Evolutionary conservation across 2,797 vertebrate species (phyloP), one percentile per base, ranked within the genome.

Genomic region (Melanogrammus aeglefinus): DNA sequence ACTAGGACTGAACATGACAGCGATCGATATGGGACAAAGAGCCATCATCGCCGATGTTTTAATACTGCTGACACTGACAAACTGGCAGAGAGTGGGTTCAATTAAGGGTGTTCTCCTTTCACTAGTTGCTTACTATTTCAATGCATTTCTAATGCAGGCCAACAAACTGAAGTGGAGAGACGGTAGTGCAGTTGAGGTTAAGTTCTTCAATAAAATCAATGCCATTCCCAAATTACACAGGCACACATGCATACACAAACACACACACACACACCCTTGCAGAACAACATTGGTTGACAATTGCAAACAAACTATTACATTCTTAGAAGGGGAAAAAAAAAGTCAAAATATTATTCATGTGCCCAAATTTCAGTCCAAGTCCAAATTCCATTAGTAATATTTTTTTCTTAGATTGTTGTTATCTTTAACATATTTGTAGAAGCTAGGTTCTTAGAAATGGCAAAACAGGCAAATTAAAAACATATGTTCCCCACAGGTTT

Each of bases 221-320:
- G 51, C 16, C 51, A n/a, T 14, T 41, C 57, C 57, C 75, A 63
- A 75, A 74, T 82, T 7, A 73, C 47, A 77, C 31, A 63, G 31
- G 80, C 78, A 77, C 63, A 66, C 79, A 80, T 38, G 70, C 41
- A 47, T 72, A 83, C 6, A 76, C 75, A 73, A 66, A 77, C 29
- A 51, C 41, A 81, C 79, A 75, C 70, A n/a, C n/a, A 70, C 33
- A 82, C 51, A 82, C 76, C 76, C 77, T 79, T 66, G 78, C 2
- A 41, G 35, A 79, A 69, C 72, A 74, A 74, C 47, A 76, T 1
- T 75, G 27, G 69, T 77, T 81, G 63, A 78, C 77, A 71, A 75
- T n/a, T 75, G 77, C 83, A 86, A 76, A 81, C 78, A 83, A 72
- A 76, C 51, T 74, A 73, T 4, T 71, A 71, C 35, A 80, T 77